Conservation (phyloP, 2,113 vertebrate species). For the Podocnemis expansa region DNA sequence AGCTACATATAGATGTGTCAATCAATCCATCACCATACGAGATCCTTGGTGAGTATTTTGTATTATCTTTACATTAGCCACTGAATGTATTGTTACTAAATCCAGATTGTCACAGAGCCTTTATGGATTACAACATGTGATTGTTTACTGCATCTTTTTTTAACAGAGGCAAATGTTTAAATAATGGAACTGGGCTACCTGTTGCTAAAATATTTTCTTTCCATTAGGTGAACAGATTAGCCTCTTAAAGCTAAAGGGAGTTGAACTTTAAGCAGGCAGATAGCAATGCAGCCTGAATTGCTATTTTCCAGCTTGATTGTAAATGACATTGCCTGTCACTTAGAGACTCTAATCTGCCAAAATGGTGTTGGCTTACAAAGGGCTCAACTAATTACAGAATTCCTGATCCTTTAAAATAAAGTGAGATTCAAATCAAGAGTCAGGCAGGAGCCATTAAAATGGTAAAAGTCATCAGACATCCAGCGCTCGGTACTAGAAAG, state of each 20-base stretch:
- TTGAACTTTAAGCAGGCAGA: background rate
- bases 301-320: conserved; percentile 45
- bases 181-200: background rate
- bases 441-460: conserved; percentile 30
- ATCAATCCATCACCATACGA: background rate
- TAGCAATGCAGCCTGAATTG: conserved; percentile 2
- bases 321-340: conserved; percentile 57
- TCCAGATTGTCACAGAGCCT: conserved; percentile 35
- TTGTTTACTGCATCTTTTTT: conserved; percentile 21
- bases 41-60: conserved; percentile 61
- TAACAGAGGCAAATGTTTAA: conserved; percentile 8
- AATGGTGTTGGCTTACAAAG: conserved; percentile 64
- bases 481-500: conserved; percentile 45
- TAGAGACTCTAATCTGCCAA: conserved; percentile 57
- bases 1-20: conserved; percentile 29
- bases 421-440: conserved; percentile 57
- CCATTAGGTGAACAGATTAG: background rate
- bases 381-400: conserved; percentile 63
- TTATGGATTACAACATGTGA: conserved; percentile 54
- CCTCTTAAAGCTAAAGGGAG: conserved; percentile 19
- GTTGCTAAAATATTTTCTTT: conserved; percentile 37
- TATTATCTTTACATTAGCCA: conserved; percentile 57
- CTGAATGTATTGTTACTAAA: conserved; percentile 38
- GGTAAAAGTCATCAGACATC: conserved; percentile 55
- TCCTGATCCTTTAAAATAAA: conserved; percentile 59